phyloP scores from a whole-genome alignment of 92 coral and sea anemone genomes.

The Chrysogorgia sp. region DNA sequence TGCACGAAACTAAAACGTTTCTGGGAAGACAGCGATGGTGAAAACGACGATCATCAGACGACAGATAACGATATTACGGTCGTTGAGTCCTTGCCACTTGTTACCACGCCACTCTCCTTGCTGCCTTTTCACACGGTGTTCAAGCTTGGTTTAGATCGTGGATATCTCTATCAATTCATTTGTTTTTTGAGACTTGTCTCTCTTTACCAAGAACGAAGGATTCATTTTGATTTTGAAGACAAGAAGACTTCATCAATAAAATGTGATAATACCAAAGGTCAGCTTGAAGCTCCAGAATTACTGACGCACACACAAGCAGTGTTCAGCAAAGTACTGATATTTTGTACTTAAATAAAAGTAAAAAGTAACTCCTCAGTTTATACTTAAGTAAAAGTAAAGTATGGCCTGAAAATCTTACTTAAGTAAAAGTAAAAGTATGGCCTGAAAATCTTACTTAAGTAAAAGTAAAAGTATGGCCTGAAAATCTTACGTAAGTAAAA shows the following conservation, averaged over 20 bases:
- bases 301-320: no score
- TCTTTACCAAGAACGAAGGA: conserved; percentile 26
- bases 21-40: background rate
- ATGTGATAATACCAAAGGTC: conserved; percentile 52
- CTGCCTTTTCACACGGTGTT: conserved; percentile 29
- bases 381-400: no score
- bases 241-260: background rate
- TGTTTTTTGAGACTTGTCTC: conserved; percentile 26
- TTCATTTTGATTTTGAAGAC: background rate
- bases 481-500: no score
- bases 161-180: conserved; percentile 32
- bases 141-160: conserved; percentile 35
- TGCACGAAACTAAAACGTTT: conserved; percentile 3
- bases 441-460: no score
- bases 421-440: no score
- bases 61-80: background rate
- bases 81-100: conserved; percentile 16
- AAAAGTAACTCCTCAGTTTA: no score
- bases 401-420: no score
- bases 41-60: background rate
- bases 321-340: no score
- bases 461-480: no score
- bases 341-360: no score
- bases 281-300: no score
- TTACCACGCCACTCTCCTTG: conserved; percentile 28